Base-by-base conservation (phyloP, 2,113 vertebrate genomes). In the Amia ocellicauda region DNA sequence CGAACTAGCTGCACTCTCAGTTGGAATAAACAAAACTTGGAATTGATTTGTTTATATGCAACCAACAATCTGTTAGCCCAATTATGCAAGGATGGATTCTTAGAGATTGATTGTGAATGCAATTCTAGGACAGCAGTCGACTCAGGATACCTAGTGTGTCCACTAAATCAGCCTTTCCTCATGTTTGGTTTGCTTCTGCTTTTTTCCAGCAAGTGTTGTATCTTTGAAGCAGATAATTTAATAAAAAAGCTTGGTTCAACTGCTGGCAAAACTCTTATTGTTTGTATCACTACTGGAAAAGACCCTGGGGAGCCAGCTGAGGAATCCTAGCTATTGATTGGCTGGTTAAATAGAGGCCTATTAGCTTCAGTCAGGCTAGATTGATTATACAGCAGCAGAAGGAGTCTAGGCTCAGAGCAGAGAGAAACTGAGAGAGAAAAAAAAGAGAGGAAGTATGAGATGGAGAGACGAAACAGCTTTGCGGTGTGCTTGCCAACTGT, bases 321-420 rank as follows among this genome's bases (percentile, higher is more conserved):
- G 14, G 79, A 83, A 86, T 80, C 68, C 71, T 72, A 51, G 75
- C 69, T 86, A 91, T 90, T 78, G 90, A 91, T 91, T 83, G 82
- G 65, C 83, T 89, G 81, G 83, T 92, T 90, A 89, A 88, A 86
- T 69, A 80, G 83, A 81, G 73, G 77, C 72, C 86, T 81, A 79
- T 90, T 88, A 86, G 83, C 84, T 82, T 78, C 84, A 85, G 87
- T 83, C 79, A 85, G 80, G 71, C 75, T 88, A 63, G 81, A 88
- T 83, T 88, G 88, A 87, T 91, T 87, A 81, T 64, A 87, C 72
- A 77, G 80, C 80, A 63, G 76, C 61, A 79, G 83, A 68, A 73
- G 75, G 74, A 82, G 83, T 79, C 67, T 65, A 65, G 78, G 10
- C 70, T 81, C 75, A 4, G 73, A 83, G 80, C 81, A 72, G 74